Percentiles rank a stretch among this genome's conserved stretches.
Evolutionary conservation across 1,140 invertebrate species (phyloP).

Genomic region (Drosophila teissieri): DNA sequence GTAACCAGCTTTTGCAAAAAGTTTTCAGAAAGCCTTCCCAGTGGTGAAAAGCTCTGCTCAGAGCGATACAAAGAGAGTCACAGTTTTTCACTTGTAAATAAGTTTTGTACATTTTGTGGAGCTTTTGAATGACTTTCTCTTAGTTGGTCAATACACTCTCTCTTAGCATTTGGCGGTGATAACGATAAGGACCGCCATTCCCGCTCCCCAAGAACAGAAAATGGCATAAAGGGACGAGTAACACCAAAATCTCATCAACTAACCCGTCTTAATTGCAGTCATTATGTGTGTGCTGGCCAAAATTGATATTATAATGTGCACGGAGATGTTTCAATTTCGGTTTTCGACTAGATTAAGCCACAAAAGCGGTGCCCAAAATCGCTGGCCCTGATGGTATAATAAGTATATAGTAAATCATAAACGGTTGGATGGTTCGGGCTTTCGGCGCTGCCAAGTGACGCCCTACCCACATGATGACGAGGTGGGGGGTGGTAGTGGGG

Average conservation of each 20-base stretch:
- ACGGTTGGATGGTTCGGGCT: constrained; percentile 40
- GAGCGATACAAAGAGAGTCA: constrained; percentile 7
- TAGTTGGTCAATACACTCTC: constrained; percentile 2
- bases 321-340: constrained; percentile 46
- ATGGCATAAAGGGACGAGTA: constrained; percentile 2
- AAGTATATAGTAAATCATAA: constrained; percentile 54
- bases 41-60: constrained; percentile 54
- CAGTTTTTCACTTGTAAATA: neutral
- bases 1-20: constrained; percentile 5
- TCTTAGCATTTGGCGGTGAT: constrained; percentile 48
- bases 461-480: constrained; percentile 25
- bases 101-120: neutral
- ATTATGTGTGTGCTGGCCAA: constrained; percentile 47
- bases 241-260: constrained; percentile 33
- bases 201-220: too few species aligned
- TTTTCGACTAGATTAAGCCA: constrained; percentile 55
- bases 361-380: constrained; percentile 45
- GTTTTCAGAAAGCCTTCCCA: neutral
- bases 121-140: constrained; percentile 14
- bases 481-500: constrained; percentile 7
- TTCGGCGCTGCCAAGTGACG: constrained; percentile 45
- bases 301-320: constrained; percentile 67
- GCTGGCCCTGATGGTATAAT: constrained; percentile 36
- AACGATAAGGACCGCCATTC: constrained; percentile 48
- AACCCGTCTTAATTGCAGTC: constrained; percentile 66